Evolutionary conservation across 2,888 invertebrate species (phyloP), one percentile per base, ranked within the genome.

Genomic region (Frankliniella fusca): DNA sequence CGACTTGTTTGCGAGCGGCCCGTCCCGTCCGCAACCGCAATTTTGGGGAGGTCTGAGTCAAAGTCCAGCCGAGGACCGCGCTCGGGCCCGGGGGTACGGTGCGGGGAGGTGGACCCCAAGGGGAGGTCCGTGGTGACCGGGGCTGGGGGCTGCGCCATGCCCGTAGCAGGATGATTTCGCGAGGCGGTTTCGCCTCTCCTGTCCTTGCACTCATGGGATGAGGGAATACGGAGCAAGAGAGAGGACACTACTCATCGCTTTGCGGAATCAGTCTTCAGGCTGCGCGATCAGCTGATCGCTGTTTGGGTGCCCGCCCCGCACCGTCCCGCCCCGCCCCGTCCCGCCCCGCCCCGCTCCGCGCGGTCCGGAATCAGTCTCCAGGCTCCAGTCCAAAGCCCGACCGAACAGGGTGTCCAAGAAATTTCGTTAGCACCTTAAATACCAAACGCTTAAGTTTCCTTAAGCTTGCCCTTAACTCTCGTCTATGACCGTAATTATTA

Each of bases 251-350:
- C n/a, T n/a, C n/a, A n/a, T n/a, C n/a, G n/a, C n/a, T n/a, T n/a
- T n/a, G n/a, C n/a, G n/a, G n/a, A n/a, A n/a, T n/a, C n/a, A n/a
- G n/a, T n/a, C n/a, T n/a, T n/a, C 61, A 15, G 48, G 80, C 49
- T 18, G 80, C 80, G 15, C 50, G 54, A 81, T 76, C 54, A 81
- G 48, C 70, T 76, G 70, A 76, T 76, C 70, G 70, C 15, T 76
- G 27, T 76, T 76, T 27, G 27, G 70, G 12, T 76, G 23, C 23
- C 70, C 70, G 27, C 23, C 27, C 27, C 23, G 70, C 23, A 23
- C 70, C 70, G 70, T 23, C 38, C 38, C 38, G 38, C 38, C 38
- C n/a, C n/a, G n/a, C n/a, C n/a, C n/a, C n/a, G n/a, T n/a, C 23
- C 70, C 70, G 27, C 23, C 27, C 27, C 23, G 70, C 23, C 70